Evolutionary conservation across 2,888 invertebrate species (phyloP).

Genomic region (Xanthorhoe designata): DNA sequence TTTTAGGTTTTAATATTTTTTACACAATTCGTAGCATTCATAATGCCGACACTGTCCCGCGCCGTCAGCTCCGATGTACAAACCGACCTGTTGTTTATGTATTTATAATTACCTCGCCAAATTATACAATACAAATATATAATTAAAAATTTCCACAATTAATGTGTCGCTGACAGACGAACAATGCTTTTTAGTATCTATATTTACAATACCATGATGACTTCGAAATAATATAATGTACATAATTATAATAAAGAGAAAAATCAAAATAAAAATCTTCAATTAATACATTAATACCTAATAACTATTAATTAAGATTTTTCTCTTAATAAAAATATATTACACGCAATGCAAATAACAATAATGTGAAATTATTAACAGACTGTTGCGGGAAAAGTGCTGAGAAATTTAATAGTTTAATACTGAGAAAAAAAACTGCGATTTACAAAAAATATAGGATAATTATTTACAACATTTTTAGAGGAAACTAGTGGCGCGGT

Average conservation of each 20-base stretch:
- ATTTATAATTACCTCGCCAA: slow-evolving; percentile 58
- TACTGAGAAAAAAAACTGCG: slow-evolving; percentile 65
- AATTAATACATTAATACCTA: slow-evolving; percentile 85
- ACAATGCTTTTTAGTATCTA: slow-evolving; percentile 71
- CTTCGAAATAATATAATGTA: slow-evolving; percentile 83
- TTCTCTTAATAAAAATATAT: slow-evolving; percentile 84
- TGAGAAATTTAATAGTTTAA: slow-evolving; percentile 57
- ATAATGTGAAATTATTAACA: slow-evolving; percentile 73
- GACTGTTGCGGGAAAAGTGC: slow-evolving; percentile 64
- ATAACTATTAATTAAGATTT: slow-evolving; percentile 83
- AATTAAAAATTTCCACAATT: slow-evolving; percentile 68
- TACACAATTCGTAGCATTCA: slow-evolving; percentile 87
- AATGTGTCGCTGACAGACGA: slow-evolving; percentile 72
- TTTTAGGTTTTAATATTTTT: slow-evolving; percentile 86
- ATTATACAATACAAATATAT: slow-evolving; percentile 82
- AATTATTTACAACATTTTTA: slow-evolving; percentile 77
- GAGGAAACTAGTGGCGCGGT: slow-evolving; percentile 57
- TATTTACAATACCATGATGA: slow-evolving; percentile 83
- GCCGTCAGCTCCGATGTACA: slow-evolving; percentile 67
- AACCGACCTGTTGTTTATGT: slow-evolving; percentile 66
- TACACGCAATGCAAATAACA: slow-evolving; percentile 82
- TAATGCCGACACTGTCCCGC: slow-evolving; percentile 83
- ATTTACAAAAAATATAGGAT: slow-evolving; percentile 49
- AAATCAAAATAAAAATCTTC: slow-evolving; percentile 85
- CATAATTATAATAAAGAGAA: slow-evolving; percentile 78